Conservation (phyloP, 2,113 vertebrate genomes). For the Planiliza haematocheilus region DNA sequence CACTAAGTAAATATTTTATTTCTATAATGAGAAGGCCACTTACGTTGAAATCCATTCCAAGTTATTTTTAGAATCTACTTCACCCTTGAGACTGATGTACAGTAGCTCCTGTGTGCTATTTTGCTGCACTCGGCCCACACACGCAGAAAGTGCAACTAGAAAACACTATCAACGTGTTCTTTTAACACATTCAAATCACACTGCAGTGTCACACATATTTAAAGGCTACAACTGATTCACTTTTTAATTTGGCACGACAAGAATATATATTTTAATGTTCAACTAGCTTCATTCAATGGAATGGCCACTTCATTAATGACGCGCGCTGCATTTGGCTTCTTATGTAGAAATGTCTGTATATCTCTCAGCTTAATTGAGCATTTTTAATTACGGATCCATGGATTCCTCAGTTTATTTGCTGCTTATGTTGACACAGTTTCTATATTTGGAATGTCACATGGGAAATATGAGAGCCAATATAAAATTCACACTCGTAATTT, state of each 20-base stretch:
- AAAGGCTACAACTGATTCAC: not conserved
- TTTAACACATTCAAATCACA: not conserved
- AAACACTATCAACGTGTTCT: slow-evolving; percentile 16
- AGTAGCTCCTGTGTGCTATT: not conserved
- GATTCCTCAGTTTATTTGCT: slow-evolving; percentile 1
- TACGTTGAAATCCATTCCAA: not conserved
- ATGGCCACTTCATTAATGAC: not conserved
- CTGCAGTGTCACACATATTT: not conserved
- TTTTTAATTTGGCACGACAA: not conserved
- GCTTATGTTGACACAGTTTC: slow-evolving; percentile 52
- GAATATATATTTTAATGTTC: too few species aligned
- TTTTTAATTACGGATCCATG: not conserved
- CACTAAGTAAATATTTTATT: not conserved
- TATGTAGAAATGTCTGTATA: not conserved
- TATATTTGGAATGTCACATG: slow-evolving; percentile 32
- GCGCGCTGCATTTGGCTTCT: too few species aligned
- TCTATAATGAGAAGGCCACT: not conserved
- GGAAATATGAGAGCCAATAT: slow-evolving; percentile 24
- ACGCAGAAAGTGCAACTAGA: not conserved
- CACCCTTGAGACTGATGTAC: not conserved
- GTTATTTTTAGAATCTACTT: not conserved
- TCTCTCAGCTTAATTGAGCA: not conserved
- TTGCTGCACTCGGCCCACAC: not conserved
- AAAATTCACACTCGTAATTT: slow-evolving; percentile 40
- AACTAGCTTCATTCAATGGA: not conserved